phyloP scores from a whole-genome alignment of 2,888 invertebrate species.

The Macroteleia sp. region DNA sequence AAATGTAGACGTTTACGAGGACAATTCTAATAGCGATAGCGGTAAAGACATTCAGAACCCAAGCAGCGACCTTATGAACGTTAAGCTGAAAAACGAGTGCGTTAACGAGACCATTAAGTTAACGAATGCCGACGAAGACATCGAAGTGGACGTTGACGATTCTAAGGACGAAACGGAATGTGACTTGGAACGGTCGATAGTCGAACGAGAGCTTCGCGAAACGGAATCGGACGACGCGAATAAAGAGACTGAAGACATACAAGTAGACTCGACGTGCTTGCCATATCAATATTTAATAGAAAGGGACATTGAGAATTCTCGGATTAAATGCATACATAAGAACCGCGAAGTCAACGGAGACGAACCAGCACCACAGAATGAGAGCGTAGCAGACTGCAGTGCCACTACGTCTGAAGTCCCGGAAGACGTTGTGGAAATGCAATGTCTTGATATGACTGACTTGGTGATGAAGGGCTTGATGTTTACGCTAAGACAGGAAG shows the following conservation, averaged over 20 bases:
- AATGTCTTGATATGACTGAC: conserved; percentile 80
- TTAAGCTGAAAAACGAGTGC: too few relatives aligned
- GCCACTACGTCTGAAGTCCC: conserved; percentile 15
- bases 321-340: conserved; percentile 47
- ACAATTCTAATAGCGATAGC: background rate
- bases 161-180: background rate
- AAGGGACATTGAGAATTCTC: conserved; percentile 74
- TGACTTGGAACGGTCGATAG: background rate
- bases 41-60: too few relatives aligned
- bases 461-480: conserved; percentile 82
- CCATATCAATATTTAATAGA: conserved; percentile 79
- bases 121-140: background rate
- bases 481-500: conserved; percentile 80
- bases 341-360: background rate
- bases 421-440: conserved; percentile 63
- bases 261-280: conserved; percentile 70
- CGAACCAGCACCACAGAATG: too few relatives aligned
- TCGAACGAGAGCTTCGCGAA: background rate
- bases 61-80: too few relatives aligned
- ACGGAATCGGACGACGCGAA: background rate
- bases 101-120: background rate
- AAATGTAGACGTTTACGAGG: background rate
- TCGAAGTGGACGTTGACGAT: conserved; percentile 16
- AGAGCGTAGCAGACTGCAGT: background rate
- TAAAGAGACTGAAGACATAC: conserved; percentile 55